Conservation (phyloP, 2,113 vertebrate species). For the Danio rerio region GRCz12tu NC_133188.1:34917001-34917500, state of each 20-base stretch:
- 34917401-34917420: too few species aligned
- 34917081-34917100: too few species aligned
- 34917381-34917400: too few species aligned
- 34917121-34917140: too few species aligned
- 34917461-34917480: too few species aligned
- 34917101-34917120: too few species aligned
- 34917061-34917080: not conserved
- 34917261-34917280: constrained; percentile 70
- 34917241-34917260: constrained; percentile 61
- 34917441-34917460: too few species aligned
- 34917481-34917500: too few species aligned
- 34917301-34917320: constrained; percentile 1
- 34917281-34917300: constrained; percentile 64
- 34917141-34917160: constrained; percentile 54
- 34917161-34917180: constrained; percentile 64
- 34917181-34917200: constrained; percentile 67
- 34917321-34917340: not conserved
- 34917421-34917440: too few species aligned
- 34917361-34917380: too few species aligned
- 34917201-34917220: constrained; percentile 64
- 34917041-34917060: constrained; percentile 16
- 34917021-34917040: not conserved
- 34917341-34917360: too few species aligned
- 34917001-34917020: constrained; percentile 70
- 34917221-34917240: constrained; percentile 71